These are phyloP conservation scores for Leptopilina boulardi DNA, from an alignment of 1,140 invertebrate genomes.

Conservation along the genomic window DNA sequence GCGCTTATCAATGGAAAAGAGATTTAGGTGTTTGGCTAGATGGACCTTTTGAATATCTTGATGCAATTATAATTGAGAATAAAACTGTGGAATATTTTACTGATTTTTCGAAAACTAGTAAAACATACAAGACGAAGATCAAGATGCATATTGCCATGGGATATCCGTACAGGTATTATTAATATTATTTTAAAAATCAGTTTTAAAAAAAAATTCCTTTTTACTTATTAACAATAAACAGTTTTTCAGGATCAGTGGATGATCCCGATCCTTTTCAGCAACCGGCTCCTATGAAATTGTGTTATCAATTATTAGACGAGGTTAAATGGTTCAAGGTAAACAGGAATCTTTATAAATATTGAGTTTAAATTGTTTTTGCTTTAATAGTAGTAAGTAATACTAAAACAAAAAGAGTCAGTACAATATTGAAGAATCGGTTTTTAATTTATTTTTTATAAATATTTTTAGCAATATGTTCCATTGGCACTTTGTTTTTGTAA, in stretches of 20 bases:
- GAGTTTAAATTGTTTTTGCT: no score
- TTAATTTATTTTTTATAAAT: no score
- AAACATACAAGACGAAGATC: constrained; percentile 87
- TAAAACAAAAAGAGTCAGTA: no score
- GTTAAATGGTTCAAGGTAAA: constrained; percentile 85
- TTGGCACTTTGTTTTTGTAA: constrained; percentile 91
- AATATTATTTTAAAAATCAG: background rate
- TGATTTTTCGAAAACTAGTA: constrained; percentile 87
- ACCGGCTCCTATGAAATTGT: constrained; percentile 87
- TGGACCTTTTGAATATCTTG: constrained; percentile 90
- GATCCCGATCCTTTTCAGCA: constrained; percentile 86
- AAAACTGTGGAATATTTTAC: constrained; percentile 84
- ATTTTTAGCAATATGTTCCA: constrained; percentile 82
- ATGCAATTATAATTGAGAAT: constrained; percentile 83
- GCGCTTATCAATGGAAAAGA: constrained; percentile 85
- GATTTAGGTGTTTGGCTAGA: constrained; percentile 92
- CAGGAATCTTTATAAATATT: constrained; percentile 24
- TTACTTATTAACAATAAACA: constrained; percentile 37
- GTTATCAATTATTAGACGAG: constrained; percentile 81
- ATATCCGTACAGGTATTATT: constrained; percentile 78
- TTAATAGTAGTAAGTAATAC: no score
- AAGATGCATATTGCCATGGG: constrained; percentile 85
- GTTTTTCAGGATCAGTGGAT: constrained; percentile 81
- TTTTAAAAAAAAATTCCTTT: constrained; percentile 7
- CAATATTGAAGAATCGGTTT: no score